Evolutionary conservation across 2,888 invertebrate species (phyloP).

Genomic region (Oligia strigilis): DNA sequence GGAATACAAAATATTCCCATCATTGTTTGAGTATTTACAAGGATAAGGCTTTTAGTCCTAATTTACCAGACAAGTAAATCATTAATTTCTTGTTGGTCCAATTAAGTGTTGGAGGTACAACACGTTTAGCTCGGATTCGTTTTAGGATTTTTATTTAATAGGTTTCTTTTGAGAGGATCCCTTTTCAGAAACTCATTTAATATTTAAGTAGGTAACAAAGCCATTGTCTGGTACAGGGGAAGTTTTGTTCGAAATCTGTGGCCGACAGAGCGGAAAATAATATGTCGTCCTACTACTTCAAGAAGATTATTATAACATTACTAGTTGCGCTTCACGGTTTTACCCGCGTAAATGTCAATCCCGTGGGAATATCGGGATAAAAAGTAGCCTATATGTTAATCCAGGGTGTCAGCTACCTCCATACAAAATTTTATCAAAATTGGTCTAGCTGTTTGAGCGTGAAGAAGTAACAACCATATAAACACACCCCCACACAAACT

Average conservation of each 20-base stretch:
- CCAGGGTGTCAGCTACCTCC: no score
- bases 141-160: conserved; percentile 51
- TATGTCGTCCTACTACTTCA: not conserved
- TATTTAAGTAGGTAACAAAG: conserved; percentile 35
- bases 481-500: no score
- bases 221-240: conserved; percentile 13
- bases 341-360: no score
- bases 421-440: no score
- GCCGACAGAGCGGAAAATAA: conserved; percentile 25
- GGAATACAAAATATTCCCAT: conserved; percentile 6
- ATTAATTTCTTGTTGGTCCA: conserved; percentile 45
- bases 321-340: no score
- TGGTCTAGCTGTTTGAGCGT: no score
- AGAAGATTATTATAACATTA: not conserved
- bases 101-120: conserved; percentile 32
- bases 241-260: conserved; percentile 5
- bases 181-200: conserved; percentile 51
- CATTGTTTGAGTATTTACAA: conserved; percentile 18
- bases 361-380: no score
- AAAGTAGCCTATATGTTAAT: no score
- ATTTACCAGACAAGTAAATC: conserved; percentile 31
- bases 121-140: conserved; percentile 48
- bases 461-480: no score
- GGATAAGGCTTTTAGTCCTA: conserved; percentile 17
- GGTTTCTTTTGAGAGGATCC: conserved; percentile 39